Conservation (phyloP, 2,797 vertebrate genomes). For the Spizella passerina region DNA sequence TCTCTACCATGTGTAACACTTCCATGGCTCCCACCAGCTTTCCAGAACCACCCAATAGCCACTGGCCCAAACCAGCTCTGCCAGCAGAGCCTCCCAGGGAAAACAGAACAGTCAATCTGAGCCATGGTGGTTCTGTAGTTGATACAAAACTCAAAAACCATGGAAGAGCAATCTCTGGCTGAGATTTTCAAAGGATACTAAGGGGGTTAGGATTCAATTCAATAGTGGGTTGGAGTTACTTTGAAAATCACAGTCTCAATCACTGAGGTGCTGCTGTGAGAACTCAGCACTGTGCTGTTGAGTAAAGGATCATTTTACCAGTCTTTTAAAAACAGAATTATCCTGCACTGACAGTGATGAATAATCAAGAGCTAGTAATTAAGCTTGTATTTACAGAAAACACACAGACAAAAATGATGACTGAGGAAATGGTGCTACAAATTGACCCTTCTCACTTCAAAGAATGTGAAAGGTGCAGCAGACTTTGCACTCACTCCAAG, state of each 20-base stretch:
- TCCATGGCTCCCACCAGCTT: not conserved
- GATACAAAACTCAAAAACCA: not conserved
- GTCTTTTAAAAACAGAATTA: not conserved
- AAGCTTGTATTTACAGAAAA: slow-evolving; percentile 41
- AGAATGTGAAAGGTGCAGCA: not conserved
- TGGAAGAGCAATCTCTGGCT: not conserved
- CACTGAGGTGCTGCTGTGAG: not conserved
- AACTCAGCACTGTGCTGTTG: not conserved
- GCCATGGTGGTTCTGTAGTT: not conserved
- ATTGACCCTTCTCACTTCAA: not conserved
- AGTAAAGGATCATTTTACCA: not conserved
- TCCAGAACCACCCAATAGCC: not conserved
- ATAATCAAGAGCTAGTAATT: slow-evolving; percentile 2
- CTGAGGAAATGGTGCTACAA: not conserved
- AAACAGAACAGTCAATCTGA: not conserved
- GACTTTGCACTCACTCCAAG: not conserved
- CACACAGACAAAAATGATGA: not conserved
- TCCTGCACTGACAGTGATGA: not conserved
- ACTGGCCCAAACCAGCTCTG: not conserved
- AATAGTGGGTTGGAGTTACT: not conserved
- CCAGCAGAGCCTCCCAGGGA: not conserved
- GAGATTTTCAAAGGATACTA: not conserved
- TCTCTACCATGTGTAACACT: too few relatives aligned
- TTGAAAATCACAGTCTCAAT: not conserved
- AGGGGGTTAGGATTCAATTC: not conserved